A percentile compares a stretch with the other conserved stretches of the same genome.
Evolutionary conservation across 2,888 invertebrate genomes (phyloP).

Genomic region (Baronia brevicornis): DNA sequence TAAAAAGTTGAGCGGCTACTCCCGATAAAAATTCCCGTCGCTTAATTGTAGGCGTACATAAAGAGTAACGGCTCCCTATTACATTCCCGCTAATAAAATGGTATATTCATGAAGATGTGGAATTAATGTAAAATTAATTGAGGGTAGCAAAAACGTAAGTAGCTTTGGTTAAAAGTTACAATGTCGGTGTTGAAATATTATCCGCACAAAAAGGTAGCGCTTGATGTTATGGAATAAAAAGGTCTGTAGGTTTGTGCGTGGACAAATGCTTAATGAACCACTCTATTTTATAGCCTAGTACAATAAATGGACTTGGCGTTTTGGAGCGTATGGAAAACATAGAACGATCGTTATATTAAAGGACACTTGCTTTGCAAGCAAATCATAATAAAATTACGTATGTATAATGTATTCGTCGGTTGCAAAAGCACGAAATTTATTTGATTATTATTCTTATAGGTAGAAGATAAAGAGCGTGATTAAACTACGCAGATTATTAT

Average conservation of each 20-base stretch:
- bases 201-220: slow-evolving; percentile 33
- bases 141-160: slow-evolving; percentile 26
- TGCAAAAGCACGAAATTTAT: slow-evolving; percentile 31
- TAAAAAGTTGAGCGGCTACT: slow-evolving; percentile 57
- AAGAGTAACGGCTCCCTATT: slow-evolving; percentile 9
- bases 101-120: slow-evolving; percentile 35
- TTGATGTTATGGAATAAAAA: slow-evolving; percentile 60
- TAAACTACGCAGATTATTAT: no score
- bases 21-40: slow-evolving; percentile 36
- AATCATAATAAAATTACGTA: slow-evolving; percentile 55
- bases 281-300: slow-evolving; percentile 58
- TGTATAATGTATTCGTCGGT: slow-evolving; percentile 46
- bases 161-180: slow-evolving; percentile 39
- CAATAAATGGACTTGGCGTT: slow-evolving; percentile 52
- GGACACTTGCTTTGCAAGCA: slow-evolving; percentile 55
- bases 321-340: slow-evolving; percentile 38
- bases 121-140: slow-evolving; percentile 45
- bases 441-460: slow-evolving; percentile 23
- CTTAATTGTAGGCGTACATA: slow-evolving; percentile 28
- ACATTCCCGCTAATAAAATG: slow-evolving; percentile 37
- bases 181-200: slow-evolving; percentile 38
- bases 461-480: no score
- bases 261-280: slow-evolving; percentile 56
- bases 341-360: slow-evolving; percentile 48
- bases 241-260: slow-evolving; percentile 33